Evolutionary conservation across 1,140 invertebrate genomes (phyloP).

Genomic region (Tetragnatha versicolor): DNA sequence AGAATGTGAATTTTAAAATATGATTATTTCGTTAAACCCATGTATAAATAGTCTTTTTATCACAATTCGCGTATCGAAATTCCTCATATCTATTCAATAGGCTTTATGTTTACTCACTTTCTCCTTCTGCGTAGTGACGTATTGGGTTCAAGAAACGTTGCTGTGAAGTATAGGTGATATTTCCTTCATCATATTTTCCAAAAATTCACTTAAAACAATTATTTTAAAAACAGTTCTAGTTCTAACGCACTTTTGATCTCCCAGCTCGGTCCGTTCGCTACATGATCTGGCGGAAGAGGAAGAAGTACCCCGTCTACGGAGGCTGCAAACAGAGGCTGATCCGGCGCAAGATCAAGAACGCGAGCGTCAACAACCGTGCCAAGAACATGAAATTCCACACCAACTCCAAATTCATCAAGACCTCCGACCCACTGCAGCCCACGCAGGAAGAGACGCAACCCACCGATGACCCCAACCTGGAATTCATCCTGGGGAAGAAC

Average conservation of each 20-base stretch:
- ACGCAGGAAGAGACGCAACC: conserved; percentile 21
- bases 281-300: conserved; percentile 40
- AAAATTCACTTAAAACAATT: too few species aligned
- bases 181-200: not conserved
- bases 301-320: conserved; percentile 45
- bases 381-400: conserved; percentile 31
- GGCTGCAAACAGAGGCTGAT: conserved; percentile 32
- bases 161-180: too few species aligned
- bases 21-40: too few species aligned
- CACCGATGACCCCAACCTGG: conserved; percentile 21
- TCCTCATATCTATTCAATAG: too few species aligned
- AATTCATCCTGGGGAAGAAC: conserved; percentile 19
- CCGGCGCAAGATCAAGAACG: conserved; percentile 35
- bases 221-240: too few species aligned
- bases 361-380: not conserved
- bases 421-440: conserved; percentile 41
- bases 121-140: too few species aligned
- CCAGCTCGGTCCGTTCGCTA: conserved; percentile 30
- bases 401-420: conserved; percentile 42
- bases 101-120: too few species aligned
- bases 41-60: too few species aligned
- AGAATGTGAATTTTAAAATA: too few species aligned
- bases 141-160: too few species aligned
- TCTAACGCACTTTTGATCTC: too few species aligned
- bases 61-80: too few species aligned